Evolutionary conservation across 2,113 vertebrate species (phyloP).

Genomic region (Amphiprion ocellaris): DNA sequence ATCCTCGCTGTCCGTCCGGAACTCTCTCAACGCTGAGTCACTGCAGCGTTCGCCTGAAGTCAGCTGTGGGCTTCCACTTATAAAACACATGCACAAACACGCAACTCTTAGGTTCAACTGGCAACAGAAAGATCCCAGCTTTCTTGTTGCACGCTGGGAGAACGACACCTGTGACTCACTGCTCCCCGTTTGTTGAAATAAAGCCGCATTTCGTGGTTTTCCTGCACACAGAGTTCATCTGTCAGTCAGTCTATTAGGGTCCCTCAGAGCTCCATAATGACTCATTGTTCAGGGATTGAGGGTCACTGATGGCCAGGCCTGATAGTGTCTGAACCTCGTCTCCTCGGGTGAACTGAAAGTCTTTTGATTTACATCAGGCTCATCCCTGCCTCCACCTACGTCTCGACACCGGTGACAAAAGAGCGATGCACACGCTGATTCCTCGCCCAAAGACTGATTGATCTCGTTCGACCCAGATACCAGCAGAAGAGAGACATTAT

Average conservation of each 20-base stretch:
- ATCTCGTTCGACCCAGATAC: constrained; percentile 75
- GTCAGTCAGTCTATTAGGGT: constrained; percentile 82
- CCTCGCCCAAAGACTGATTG: constrained; percentile 72
- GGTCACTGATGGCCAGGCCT: constrained; percentile 78
- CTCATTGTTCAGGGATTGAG: constrained; percentile 79
- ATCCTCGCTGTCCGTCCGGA: too few species aligned
- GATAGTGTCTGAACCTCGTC: constrained; percentile 77
- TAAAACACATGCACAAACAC: neutral
- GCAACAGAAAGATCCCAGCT: constrained; percentile 10
- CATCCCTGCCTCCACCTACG: constrained; percentile 61
- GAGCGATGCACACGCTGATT: constrained; percentile 75
- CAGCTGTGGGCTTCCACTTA: too few species aligned
- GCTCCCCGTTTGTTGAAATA: constrained; percentile 14
- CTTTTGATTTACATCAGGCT: constrained; percentile 80
- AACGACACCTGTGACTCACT: neutral
- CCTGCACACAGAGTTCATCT: constrained; percentile 63
- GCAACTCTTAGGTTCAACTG: neutral
- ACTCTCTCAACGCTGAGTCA: too few species aligned
- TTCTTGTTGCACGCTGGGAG: constrained; percentile 7
- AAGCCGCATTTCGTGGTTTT: constrained; percentile 42
- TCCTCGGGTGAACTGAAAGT: constrained; percentile 65
- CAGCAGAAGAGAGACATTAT: constrained; percentile 71
- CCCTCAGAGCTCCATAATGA: constrained; percentile 77
- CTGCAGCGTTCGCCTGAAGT: too few species aligned
- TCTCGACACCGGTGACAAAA: constrained; percentile 75